These are phyloP conservation scores for Stichopus horrens DNA, from an alignment of 53 echinoderm and acorn worm genomes.

Conservation along the genomic window DNA sequence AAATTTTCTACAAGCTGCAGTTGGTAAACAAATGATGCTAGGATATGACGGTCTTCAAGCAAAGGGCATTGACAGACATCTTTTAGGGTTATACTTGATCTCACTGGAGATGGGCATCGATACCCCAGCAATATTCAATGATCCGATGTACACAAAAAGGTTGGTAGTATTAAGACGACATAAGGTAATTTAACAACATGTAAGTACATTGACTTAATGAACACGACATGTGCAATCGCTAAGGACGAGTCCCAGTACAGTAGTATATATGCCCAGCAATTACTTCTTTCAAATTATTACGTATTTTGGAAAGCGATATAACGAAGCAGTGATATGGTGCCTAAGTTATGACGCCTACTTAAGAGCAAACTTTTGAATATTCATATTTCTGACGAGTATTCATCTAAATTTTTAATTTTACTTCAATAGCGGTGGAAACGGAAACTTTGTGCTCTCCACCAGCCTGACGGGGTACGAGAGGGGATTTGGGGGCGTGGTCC, in stretches of 20 bases:
- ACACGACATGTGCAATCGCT: too few relatives aligned
- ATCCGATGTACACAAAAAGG: conserved; percentile 78
- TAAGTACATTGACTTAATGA: too few relatives aligned
- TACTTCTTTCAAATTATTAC: too few relatives aligned
- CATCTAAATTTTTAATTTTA: background rate
- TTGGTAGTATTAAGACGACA: background rate
- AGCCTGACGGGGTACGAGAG: conserved; percentile 72
- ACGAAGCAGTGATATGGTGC: background rate
- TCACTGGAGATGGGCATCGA: conserved; percentile 78
- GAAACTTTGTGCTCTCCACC: conserved; percentile 81
- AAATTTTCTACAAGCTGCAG: conserved; percentile 55
- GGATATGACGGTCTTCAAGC: conserved; percentile 72
- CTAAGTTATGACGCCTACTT: background rate
- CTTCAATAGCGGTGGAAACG: conserved; percentile 76
- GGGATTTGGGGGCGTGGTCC: conserved; percentile 68
- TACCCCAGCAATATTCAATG: conserved; percentile 84
- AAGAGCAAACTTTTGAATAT: background rate
- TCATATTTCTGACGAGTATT: background rate
- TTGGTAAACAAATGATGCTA: conserved; percentile 55
- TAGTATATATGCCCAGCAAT: too few relatives aligned
- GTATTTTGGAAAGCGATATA: background rate
- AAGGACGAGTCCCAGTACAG: too few relatives aligned
- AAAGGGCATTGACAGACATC: conserved; percentile 87
- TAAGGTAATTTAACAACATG: too few relatives aligned
- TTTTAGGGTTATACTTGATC: conserved; percentile 77